Conservation (phyloP, 2,113 vertebrate genomes). For the Indicator maculatus region DNA sequence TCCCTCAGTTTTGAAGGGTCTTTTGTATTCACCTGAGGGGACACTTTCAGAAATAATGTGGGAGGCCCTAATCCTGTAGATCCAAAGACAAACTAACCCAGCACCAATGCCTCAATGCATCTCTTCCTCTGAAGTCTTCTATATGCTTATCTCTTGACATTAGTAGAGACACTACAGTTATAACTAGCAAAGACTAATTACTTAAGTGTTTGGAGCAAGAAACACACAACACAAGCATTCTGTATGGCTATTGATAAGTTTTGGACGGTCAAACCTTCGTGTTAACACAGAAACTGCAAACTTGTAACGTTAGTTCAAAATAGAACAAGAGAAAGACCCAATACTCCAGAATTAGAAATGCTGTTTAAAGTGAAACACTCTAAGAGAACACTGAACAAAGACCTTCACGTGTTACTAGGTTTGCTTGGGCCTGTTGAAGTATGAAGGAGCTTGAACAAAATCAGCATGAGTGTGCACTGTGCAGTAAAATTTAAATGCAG, state of each 20-base stretch:
- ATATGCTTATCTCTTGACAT: neutral
- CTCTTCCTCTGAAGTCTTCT: neutral
- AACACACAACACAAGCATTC: neutral
- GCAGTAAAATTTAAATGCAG: neutral
- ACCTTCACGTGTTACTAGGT: neutral
- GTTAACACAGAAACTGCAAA: neutral
- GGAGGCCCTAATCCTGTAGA: neutral
- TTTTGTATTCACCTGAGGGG: neutral
- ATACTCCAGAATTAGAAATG: neutral
- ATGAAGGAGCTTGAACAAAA: neutral
- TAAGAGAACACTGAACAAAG: neutral
- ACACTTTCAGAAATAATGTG: neutral
- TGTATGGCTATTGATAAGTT: neutral
- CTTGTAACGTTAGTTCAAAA: neutral
- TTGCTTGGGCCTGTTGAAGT: neutral
- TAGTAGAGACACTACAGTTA: neutral
- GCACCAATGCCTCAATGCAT: neutral
- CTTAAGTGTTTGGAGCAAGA: neutral
- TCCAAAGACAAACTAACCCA: neutral
- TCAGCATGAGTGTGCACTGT: neutral
- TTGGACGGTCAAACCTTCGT: neutral
- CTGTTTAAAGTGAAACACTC: neutral
- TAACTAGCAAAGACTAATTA: neutral
- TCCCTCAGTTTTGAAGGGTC: neutral
- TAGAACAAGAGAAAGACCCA: neutral